Evolutionary conservation across 2,113 vertebrate species (phyloP), one percentile per base, ranked within the genome.

Genomic region (Phocoena sinus): DNA sequence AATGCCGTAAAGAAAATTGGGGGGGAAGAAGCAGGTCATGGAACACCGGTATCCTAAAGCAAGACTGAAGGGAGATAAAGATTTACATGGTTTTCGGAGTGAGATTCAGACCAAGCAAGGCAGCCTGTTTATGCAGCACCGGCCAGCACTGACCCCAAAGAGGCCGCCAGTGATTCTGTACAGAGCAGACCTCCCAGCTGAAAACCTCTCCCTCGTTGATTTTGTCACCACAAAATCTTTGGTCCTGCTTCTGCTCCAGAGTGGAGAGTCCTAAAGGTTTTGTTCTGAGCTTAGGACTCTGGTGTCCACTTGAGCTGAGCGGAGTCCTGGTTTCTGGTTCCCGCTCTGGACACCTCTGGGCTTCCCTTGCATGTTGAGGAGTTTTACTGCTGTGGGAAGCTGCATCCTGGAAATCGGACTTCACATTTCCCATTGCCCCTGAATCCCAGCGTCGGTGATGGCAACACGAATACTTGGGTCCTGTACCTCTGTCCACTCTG

Each of bases 161-260:
- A 74, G n/a, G 28, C 71, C 44, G 18, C 63, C 4, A 1, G 4
- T 23, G 20, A 36, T 7, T 13, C n/a, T 28, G 0, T 3, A 2
- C 2, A 36, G 11, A 53, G 17, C 17, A 20, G 26, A 28, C 5
- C 26, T 74, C 9, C 20, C 13, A 1, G 8, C 36, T 2, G 8
- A 5, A 9, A 47, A 8, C 44, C 13, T 6, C 21, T 77, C 90
- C 44, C 44, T 63, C 41, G 14, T 14, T 25, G n/a, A 23, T 21
- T 56, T 63, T 47, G 38, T 28, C 50, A 12, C 28, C 7, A 15
- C 7, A 20, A 21, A 71, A 67, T 38, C 62, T 67, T 62, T n/a
- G 53, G 9, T 50, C 50, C 79, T 53, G 36, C 63, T 68, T 71
- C 65, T 25, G 11, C 50, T 38, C 15, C 56, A 74, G 6, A 31